A percentile compares a stretch with the other conserved stretches of the same genome.
phyloP scores from a whole-genome alignment of 2,113 vertebrate genomes.

The Lophius piscatorius region DNA sequence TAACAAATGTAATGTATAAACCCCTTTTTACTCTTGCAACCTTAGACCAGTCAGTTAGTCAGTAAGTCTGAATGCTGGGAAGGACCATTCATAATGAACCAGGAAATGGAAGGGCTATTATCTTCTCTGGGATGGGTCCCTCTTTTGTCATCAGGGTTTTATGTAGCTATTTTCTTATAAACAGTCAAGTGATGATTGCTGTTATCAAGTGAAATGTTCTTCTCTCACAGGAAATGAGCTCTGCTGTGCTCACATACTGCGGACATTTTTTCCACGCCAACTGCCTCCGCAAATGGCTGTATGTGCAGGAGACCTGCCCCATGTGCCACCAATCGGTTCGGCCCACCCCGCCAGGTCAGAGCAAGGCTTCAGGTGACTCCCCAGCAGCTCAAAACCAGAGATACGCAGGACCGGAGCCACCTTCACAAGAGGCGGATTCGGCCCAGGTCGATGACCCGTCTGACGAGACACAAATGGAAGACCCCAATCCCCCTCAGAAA shows the following conservation, averaged over 20 bases:
- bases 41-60: too few relatives aligned
- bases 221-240: constrained; percentile 82
- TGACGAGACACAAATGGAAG: not conserved
- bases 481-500: not conserved
- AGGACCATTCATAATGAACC: too few relatives aligned
- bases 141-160: too few relatives aligned
- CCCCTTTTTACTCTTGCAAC: too few relatives aligned
- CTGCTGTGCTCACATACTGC: constrained; percentile 85
- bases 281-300: constrained; percentile 90
- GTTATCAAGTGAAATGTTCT: too few relatives aligned
- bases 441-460: not conserved
- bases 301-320: constrained; percentile 88
- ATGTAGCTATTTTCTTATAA: too few relatives aligned
- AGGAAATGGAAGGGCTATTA: too few relatives aligned
- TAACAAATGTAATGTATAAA: too few relatives aligned
- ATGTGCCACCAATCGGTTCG: constrained; percentile 85
- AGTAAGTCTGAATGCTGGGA: too few relatives aligned
- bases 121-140: too few relatives aligned
- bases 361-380: constrained; percentile 21
- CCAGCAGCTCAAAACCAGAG: constrained; percentile 12
- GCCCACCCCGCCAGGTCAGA: constrained; percentile 18
- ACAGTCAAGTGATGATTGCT: too few relatives aligned
- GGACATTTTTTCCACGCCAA: constrained; percentile 85
- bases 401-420: not conserved
- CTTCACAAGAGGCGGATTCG: constrained; percentile 11